phyloP scores from a whole-genome alignment of 1,140 invertebrate species.

The Zaprionus tsacasi region DNA sequence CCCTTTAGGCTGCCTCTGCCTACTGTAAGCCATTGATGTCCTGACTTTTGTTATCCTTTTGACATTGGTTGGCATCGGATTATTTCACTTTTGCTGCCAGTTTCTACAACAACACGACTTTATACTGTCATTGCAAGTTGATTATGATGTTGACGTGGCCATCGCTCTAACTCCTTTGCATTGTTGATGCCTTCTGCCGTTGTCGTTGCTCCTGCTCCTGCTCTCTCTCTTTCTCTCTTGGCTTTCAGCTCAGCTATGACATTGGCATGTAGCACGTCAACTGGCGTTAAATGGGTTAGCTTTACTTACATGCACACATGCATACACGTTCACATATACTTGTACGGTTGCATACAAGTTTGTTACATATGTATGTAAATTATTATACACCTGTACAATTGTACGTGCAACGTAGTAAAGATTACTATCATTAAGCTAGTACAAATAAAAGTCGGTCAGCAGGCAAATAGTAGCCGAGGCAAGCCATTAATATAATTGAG shows the following conservation, averaged over 20 bases:
- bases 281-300: slow-evolving; percentile 34
- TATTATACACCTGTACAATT: neutral
- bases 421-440: neutral
- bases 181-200: neutral
- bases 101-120: neutral
- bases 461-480: neutral
- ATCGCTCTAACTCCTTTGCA: neutral
- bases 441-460: neutral
- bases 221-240: slow-evolving; percentile 14
- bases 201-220: slow-evolving; percentile 3
- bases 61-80: slow-evolving; percentile 21
- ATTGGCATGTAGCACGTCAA: slow-evolving; percentile 52
- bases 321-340: neutral
- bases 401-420: neutral
- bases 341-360: slow-evolving; percentile 1
- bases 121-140: slow-evolving; percentile 18
- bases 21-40: neutral
- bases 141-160: slow-evolving; percentile 41
- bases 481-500: neutral
- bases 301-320: slow-evolving; percentile 43
- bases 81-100: slow-evolving; percentile 33
- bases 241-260: slow-evolving; percentile 16
- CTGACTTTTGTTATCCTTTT: slow-evolving; percentile 24
- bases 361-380: neutral
- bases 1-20: neutral